A percentile compares a stretch with the other conserved stretches of the same genome.
These are phyloP conservation scores for Dolichotis patagonum DNA, from an alignment of 2,113 vertebrate genomes.

Conservation along the genomic window DNA sequence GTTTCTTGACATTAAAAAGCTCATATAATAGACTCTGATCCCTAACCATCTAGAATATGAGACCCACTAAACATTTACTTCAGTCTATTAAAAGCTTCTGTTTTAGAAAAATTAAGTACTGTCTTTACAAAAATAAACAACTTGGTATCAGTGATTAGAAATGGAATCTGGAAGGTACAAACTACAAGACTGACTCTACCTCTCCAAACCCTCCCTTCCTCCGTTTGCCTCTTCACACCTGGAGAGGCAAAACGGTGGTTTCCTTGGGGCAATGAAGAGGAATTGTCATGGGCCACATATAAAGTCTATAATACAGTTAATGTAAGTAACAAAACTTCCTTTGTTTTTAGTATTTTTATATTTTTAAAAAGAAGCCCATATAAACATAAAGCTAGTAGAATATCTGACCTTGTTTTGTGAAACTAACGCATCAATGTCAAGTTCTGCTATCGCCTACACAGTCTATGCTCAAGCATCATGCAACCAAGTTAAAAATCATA, in stretches of 20 bases:
- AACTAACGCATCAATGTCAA: neutral
- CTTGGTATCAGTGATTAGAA: neutral
- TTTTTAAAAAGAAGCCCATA: neutral
- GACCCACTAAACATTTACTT: slow-evolving; percentile 18
- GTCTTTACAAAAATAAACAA: neutral
- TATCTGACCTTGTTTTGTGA: neutral
- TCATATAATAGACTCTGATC: slow-evolving; percentile 9
- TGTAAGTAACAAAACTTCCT: neutral
- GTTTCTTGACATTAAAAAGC: neutral
- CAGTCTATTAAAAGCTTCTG: slow-evolving; percentile 16
- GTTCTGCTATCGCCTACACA: neutral
- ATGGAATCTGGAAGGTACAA: neutral
- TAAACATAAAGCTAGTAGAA: neutral
- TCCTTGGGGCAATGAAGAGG: neutral
- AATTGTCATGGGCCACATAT: neutral
- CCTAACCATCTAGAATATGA: slow-evolving; percentile 1
- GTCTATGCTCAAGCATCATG: too few relatives aligned
- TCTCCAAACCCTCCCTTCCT: neutral
- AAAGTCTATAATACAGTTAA: too few relatives aligned
- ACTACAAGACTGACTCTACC: neutral
- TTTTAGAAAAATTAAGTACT: neutral
- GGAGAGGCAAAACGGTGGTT: neutral
- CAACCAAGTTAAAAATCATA: neutral
- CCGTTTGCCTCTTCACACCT: neutral
- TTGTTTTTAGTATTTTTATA: neutral